phyloP scores from a whole-genome alignment of 2,888 invertebrate genomes.

The Smittia aterrima region DNA sequence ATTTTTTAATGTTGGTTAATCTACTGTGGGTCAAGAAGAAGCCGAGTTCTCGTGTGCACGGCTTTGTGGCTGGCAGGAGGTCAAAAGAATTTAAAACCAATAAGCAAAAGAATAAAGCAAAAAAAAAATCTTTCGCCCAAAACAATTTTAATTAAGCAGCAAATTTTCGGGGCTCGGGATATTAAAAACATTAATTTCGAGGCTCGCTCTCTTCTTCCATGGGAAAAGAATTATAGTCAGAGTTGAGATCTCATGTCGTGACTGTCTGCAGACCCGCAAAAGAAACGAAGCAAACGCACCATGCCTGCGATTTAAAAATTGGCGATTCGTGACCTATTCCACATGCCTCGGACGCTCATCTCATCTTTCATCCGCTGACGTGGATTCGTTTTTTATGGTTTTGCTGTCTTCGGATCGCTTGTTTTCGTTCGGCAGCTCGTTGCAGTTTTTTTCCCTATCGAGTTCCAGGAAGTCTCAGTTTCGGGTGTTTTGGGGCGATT shows the following conservation, averaged over 20 bases:
- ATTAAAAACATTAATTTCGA: slow-evolving; percentile 13
- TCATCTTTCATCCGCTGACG: slow-evolving; percentile 19
- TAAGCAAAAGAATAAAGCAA: neutral
- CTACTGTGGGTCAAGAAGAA: slow-evolving; percentile 36
- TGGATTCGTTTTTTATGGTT: neutral
- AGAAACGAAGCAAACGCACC: slow-evolving; percentile 28
- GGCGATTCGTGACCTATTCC: slow-evolving; percentile 41
- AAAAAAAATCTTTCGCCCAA: neutral
- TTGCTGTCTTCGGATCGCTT: neutral
- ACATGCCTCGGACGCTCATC: slow-evolving; percentile 13
- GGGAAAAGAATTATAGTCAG: slow-evolving; percentile 23
- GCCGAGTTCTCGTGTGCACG: slow-evolving; percentile 17
- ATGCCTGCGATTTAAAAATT: slow-evolving; percentile 24
- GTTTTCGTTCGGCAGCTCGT: neutral
- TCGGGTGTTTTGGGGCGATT: neutral
- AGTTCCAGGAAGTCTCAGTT: slow-evolving; percentile 26
- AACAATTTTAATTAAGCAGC: slow-evolving; percentile 30
- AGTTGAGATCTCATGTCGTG: slow-evolving; percentile 41
- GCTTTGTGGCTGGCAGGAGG: slow-evolving; percentile 28
- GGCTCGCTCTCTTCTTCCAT: neutral
- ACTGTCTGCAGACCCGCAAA: slow-evolving; percentile 28
- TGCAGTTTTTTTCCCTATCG: neutral
- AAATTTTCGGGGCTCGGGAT: neutral
- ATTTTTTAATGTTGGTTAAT: slow-evolving; percentile 10
- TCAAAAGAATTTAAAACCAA: slow-evolving; percentile 40